phyloP scores from a whole-genome alignment of 1,140 invertebrate species.

The Nasonia longicornis region DNA sequence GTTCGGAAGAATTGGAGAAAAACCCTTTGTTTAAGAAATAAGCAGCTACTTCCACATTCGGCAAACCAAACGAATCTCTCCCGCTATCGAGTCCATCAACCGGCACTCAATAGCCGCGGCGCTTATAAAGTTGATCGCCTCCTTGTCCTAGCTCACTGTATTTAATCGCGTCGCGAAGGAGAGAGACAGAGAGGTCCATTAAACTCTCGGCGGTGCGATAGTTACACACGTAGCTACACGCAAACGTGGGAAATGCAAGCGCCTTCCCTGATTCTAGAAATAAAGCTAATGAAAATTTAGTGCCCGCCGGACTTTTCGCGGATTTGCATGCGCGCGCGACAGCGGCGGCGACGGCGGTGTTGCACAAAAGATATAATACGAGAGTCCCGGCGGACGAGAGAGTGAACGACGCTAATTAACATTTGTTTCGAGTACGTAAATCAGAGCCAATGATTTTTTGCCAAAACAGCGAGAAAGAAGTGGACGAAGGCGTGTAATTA shows the following conservation, averaged over 20 bases:
- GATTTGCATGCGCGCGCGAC: slow-evolving; percentile 8
- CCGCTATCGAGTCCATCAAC: not conserved
- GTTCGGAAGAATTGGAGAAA: too few species aligned
- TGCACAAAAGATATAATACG: slow-evolving; percentile 15
- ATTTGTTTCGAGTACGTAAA: slow-evolving; percentile 13
- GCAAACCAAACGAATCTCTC: not conserved
- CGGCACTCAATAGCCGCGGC: not conserved
- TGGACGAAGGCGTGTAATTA: not conserved
- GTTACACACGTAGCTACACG: not conserved
- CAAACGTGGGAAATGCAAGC: slow-evolving; percentile 33
- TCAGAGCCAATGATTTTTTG: not conserved
- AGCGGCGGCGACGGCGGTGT: not conserved
- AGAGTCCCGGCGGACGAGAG: too few species aligned
- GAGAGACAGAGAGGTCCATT: not conserved
- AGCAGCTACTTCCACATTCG: too few species aligned
- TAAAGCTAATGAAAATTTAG: slow-evolving; percentile 41
- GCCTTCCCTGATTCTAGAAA: slow-evolving; percentile 11
- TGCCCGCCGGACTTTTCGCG: slow-evolving; percentile 4
- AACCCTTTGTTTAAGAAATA: too few species aligned
- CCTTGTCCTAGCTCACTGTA: not conserved
- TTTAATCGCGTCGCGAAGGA: not conserved
- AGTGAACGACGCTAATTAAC: slow-evolving; percentile 26
- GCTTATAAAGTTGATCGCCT: not conserved
- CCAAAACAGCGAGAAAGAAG: not conserved
- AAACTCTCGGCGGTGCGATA: not conserved